These are phyloP conservation scores for Salvelinus namaycush DNA, from an alignment of 2,113 vertebrate genomes.

Conservation along the genomic window DNA sequence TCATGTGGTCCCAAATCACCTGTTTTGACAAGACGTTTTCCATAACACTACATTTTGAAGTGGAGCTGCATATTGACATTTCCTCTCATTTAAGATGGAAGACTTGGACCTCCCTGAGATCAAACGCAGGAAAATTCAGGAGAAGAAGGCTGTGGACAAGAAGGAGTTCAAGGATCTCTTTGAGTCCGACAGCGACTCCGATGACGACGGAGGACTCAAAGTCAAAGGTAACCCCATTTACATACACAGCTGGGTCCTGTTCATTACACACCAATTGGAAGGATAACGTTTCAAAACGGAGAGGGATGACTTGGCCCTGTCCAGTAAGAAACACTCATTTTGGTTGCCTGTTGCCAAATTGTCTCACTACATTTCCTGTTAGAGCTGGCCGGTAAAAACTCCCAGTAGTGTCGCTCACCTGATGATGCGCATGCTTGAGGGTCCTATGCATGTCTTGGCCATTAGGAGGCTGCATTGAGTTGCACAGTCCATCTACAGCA, in stretches of 20 bases:
- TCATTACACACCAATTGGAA: too few species aligned
- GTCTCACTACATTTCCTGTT: not conserved
- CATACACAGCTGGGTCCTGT: not conserved
- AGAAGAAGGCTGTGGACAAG: conserved; percentile 84
- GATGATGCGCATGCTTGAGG: too few species aligned
- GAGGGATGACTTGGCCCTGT: too few species aligned
- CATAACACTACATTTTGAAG: not conserved
- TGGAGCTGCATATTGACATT: not conserved
- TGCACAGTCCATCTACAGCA: not conserved
- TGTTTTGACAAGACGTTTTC: too few species aligned
- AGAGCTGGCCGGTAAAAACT: not conserved
- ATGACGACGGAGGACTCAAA: conserved; percentile 70
- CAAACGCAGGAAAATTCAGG: conserved; percentile 81
- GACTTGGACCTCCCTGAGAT: conserved; percentile 92
- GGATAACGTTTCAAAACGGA: too few species aligned
- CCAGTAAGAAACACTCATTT: too few species aligned
- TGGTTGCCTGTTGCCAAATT: too few species aligned
- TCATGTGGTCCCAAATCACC: too few species aligned
- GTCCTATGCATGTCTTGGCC: conserved; percentile 26
- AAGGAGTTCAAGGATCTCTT: conserved; percentile 91
- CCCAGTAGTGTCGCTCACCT: too few species aligned
- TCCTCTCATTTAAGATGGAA: conserved; percentile 78
- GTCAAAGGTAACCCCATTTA: conserved; percentile 71
- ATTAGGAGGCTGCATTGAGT: conserved; percentile 64
- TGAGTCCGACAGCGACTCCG: conserved; percentile 82